Evolutionary conservation across 2,888 invertebrate genomes (phyloP).

Genomic region (Leucophenga maculata): DNA sequence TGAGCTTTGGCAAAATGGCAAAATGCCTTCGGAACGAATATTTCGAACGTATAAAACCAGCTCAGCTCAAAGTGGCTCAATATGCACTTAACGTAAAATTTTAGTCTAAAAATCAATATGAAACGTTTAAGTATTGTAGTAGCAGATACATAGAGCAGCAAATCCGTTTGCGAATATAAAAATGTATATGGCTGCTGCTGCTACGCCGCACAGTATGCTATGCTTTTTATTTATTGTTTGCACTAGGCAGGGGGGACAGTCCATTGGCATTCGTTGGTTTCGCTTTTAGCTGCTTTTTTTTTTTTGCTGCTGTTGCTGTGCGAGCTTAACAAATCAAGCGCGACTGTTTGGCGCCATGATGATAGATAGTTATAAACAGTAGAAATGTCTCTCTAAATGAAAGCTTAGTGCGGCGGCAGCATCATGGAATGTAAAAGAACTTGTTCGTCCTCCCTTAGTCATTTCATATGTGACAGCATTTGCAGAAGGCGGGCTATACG

Average conservation of each 20-base stretch:
- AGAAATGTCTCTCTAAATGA: slow-evolving; percentile 54
- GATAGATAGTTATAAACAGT: slow-evolving; percentile 58
- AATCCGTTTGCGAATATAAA: not conserved
- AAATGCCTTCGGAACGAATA: not conserved
- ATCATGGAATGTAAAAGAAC: not conserved
- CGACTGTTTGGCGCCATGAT: slow-evolving; percentile 34
- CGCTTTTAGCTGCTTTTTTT: not conserved
- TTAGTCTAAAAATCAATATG: slow-evolving; percentile 30
- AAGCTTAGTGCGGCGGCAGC: not conserved
- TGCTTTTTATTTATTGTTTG: slow-evolving; percentile 24
- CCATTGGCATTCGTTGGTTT: not conserved
- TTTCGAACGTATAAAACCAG: no score
- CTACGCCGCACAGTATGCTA: not conserved
- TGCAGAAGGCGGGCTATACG: no score
- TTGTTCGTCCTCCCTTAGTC: not conserved
- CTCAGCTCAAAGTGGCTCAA: slow-evolving; percentile 23
- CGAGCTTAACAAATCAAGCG: slow-evolving; percentile 34
- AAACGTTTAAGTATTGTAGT: slow-evolving; percentile 19
- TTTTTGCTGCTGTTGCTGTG: not conserved
- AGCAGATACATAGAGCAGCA: no score
- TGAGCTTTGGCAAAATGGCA: not conserved
- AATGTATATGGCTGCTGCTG: not conserved
- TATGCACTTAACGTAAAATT: slow-evolving; percentile 24
- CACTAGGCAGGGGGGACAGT: not conserved
- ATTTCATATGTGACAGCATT: not conserved